Evolutionary conservation across 2,888 invertebrate species (phyloP), one percentile per base, ranked within the genome.

Genomic region (Ophonus ardosiacus): DNA sequence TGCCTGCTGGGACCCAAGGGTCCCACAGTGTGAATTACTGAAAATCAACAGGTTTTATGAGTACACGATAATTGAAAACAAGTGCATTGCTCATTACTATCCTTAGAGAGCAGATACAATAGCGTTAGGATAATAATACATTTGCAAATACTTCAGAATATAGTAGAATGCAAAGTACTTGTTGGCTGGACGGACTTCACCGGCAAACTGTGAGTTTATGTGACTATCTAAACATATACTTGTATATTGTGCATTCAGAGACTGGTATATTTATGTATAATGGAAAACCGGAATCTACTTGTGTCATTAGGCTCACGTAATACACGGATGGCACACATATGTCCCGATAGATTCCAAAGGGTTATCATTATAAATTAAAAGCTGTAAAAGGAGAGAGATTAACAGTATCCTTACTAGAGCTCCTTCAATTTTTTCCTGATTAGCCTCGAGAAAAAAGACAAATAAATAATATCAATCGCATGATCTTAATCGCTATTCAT

Each of bases 81-180:
- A 81, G 81, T 81, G 81, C 81, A 81, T 76, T 81, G 81, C 68
- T 81, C 38, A 81, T 81, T 81, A 81, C 81, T 81, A 81, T 78
- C 81, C 43, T 43, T 43, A 78, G 71, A 81, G 81, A 81, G 74
- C 71, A 81, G 71, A 81, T 71, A 38, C 81, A 81, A 81, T 68
- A 81, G 71, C 79, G 71, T 78, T 81, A 68, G 81, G 68, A 40
- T 40, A 15, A 43, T 59, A 59, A 59, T 65, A 83, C n/a, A 43
- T 6, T 43, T 43, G 63, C 63, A 61, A 24, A 61, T 78, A 43
- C 83, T 65, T 81, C 17, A 78, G 74, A 83, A 74, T 74, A 31
- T 74, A 74, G 24, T 24, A 63, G 63, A 63, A 63, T 15, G 43
- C 13, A 51, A 51, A 51, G 43, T 10, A 51, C 43, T 7, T 51